Conservation (phyloP, 2,113 vertebrate genomes). For the Rhabdornis inornatus region DNA sequence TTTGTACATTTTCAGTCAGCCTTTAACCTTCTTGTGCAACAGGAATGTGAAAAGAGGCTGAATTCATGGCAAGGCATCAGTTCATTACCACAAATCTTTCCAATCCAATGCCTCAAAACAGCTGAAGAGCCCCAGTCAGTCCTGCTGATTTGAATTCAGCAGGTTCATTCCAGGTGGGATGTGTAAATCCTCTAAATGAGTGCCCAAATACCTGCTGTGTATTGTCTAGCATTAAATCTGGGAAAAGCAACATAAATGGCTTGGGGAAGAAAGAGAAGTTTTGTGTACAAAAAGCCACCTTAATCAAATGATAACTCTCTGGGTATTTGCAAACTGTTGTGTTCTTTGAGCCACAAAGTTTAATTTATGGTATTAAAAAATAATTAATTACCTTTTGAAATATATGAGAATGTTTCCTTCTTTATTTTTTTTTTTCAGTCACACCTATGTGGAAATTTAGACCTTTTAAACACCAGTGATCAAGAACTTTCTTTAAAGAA, state of each 20-base stretch:
- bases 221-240: neutral
- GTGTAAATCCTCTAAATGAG: neutral
- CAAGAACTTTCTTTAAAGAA: constrained; percentile 49
- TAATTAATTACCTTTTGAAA: neutral
- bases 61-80: neutral
- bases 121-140: neutral
- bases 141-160: neutral
- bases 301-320: neutral
- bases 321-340: neutral
- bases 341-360: neutral
- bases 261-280: neutral
- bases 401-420: neutral
- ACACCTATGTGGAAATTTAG: constrained; percentile 25
- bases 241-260: neutral
- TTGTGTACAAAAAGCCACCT: neutral
- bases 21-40: neutral
- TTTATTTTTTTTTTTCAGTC: neutral
- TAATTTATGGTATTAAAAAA: neutral
- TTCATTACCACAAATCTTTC: neutral
- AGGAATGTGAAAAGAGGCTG: neutral
- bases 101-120: neutral
- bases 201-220: neutral
- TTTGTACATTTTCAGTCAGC: neutral
- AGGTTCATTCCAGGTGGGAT: neutral
- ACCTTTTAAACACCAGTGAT: constrained; percentile 17